Evolutionary conservation across 2,797 vertebrate genomes (phyloP), one percentile per base, ranked within the genome.

Genomic region (Acipenser transmontanus): DNA sequence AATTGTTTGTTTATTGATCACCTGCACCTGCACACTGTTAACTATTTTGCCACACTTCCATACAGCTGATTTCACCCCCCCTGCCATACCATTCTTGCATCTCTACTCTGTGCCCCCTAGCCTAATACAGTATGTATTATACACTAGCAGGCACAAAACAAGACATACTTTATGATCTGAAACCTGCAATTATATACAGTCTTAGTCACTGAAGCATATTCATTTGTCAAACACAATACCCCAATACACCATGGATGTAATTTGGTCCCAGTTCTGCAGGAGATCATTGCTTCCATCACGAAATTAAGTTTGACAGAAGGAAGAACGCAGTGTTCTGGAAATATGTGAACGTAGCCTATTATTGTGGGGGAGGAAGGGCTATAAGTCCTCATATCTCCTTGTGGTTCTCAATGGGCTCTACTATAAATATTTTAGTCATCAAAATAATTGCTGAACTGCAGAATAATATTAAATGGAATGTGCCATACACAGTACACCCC

Each of bases 291-390:
- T 70, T 68, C 70, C 73, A 75, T 69, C 9, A 66, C 52, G 51
- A 88, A 89, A 91, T 82, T 76, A 83, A 74, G 69, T 60, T 67
- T 84, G 87, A 88, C 88, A 68, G 72, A 67, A 64, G 83, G 80
- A 79, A 72, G 70, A 79, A 81, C 82, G 79, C 76, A 65, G 71
- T 11, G 70, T 74, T 88, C 86, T 90, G 88, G 74, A 84, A 84
- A 72, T 68, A 65, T 57, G 4, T 34, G 34, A 34, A 34, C 34
- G 12, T 57, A 57, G 12, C 54, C 54, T 1, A 57, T 57, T 7
- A 13, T n/a, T 4, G 54, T 57, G 1, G 1, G 2, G 54, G 54
- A 11, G 12, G 12, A 57, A 57, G 54, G 54, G 54, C 1, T 57
- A 57, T 4, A 57, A 57, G 54, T 13, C 14, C 12, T 57, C 54